phyloP scores from a whole-genome alignment of 2,797 vertebrate genomes.

The Ctenopoma kingsleyae region DNA sequence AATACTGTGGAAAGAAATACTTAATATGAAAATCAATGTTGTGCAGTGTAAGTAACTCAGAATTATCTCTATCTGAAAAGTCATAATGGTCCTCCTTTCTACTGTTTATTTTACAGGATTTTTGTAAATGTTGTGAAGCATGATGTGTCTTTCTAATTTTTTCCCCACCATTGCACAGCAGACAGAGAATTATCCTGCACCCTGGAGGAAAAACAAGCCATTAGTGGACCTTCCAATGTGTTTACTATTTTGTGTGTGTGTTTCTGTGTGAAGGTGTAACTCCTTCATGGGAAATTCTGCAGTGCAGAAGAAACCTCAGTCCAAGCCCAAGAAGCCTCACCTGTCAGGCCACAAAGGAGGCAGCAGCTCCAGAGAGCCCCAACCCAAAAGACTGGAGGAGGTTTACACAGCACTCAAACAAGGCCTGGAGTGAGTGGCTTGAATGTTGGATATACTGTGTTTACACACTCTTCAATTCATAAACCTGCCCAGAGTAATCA shows the following conservation, averaged over 20 bases:
- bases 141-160: neutral
- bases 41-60: neutral
- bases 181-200: neutral
- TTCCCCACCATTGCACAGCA: neutral
- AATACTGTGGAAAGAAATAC: constrained; percentile 9
- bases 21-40: neutral
- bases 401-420: constrained; percentile 92
- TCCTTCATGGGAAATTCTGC: constrained; percentile 97
- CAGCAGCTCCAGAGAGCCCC: constrained; percentile 91
- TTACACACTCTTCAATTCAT: neutral
- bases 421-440: constrained; percentile 91
- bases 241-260: constrained; percentile 20
- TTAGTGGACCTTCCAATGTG: neutral
- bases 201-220: neutral
- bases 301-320: constrained; percentile 93
- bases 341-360: constrained; percentile 92
- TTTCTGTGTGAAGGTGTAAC: constrained; percentile 89
- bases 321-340: constrained; percentile 95
- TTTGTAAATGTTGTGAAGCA: neutral
- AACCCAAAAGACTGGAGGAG: constrained; percentile 94
- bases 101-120: neutral
- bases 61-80: neutral
- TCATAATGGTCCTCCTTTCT: neutral
- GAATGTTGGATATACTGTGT: neutral
- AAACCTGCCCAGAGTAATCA: neutral